Evolutionary conservation across 2,797 vertebrate genomes (phyloP).

Genomic region (Sebastes glaucus): DNA sequence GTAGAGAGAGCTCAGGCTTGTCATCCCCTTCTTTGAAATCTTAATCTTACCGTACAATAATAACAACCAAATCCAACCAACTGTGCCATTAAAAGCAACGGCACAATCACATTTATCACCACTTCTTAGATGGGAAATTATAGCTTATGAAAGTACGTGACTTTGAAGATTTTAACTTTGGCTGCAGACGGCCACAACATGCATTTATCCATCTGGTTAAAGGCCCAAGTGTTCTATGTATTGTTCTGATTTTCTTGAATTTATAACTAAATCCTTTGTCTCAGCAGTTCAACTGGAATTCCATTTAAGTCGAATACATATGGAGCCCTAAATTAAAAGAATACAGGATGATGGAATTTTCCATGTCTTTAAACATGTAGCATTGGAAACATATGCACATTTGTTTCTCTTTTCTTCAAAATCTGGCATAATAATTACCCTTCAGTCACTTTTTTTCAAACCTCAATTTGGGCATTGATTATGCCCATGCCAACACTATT

Average conservation of each 20-base stretch:
- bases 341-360: background rate
- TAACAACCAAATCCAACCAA: background rate
- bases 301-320: background rate
- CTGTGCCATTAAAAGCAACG: background rate
- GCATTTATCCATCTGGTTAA: background rate
- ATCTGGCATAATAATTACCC: background rate
- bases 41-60: background rate
- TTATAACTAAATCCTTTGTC: background rate
- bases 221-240: background rate
- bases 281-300: background rate
- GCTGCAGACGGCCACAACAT: background rate
- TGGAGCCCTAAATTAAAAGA: background rate
- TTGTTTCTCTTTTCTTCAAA: background rate
- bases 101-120: background rate
- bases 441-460: background rate
- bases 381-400: background rate
- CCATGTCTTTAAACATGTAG: background rate
- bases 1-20: background rate
- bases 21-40: constrained; percentile 2
- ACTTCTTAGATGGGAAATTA: background rate
- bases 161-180: background rate
- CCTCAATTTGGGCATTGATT: background rate
- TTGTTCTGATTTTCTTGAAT: background rate
- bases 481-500: background rate
- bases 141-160: background rate